Evolutionary conservation across 92 coral and sea anemone species (phyloP).

Genomic region (Paramuricea clavata): DNA sequence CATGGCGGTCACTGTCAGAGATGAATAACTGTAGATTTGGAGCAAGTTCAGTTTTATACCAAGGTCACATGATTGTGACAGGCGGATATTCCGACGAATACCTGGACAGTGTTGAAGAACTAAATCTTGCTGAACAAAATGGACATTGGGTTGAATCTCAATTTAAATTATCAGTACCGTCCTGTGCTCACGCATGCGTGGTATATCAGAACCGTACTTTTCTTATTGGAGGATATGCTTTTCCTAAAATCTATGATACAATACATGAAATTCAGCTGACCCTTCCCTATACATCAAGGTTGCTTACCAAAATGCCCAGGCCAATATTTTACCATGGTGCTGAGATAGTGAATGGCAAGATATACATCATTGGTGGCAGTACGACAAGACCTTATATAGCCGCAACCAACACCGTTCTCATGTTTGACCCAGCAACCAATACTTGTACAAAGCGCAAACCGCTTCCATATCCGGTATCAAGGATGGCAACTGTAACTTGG

Average conservation of each 20-base stretch:
- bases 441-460: neutral
- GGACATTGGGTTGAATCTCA: neutral
- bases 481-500: neutral
- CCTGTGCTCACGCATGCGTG: neutral
- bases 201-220: neutral
- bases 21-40: neutral
- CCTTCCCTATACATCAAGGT: neutral
- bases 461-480: neutral
- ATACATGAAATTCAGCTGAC: neutral
- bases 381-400: neutral
- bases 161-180: neutral
- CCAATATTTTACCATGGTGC: neutral
- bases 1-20: neutral
- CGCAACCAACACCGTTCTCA: slow-evolving; percentile 1
- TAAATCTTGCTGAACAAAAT: neutral
- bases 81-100: neutral
- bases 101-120: neutral
- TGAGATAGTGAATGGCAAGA: neutral
- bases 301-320: neutral
- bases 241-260: neutral
- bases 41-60: slow-evolving; percentile 3
- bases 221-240: neutral
- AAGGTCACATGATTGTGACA: neutral
- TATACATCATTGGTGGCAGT: neutral
- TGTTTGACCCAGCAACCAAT: slow-evolving; percentile 4